Conservation (phyloP, 2,113 vertebrate genomes). For the Anas platyrhynchos region DNA sequence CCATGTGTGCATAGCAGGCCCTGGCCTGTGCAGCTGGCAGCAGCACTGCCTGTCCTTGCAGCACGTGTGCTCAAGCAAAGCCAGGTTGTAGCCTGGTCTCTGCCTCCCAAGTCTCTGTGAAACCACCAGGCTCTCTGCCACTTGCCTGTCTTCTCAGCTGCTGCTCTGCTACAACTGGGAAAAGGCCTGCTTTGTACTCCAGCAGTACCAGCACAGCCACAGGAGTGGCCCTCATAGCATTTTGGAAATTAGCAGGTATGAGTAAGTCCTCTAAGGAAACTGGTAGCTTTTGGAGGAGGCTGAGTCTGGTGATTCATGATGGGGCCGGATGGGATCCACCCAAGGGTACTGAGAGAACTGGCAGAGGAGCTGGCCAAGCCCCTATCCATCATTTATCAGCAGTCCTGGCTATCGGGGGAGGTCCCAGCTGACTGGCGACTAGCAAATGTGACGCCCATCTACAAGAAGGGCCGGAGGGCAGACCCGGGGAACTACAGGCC, state of each 20-base stretch:
- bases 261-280: neutral
- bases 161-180: neutral
- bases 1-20: rapidly evolving
- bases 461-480: no score
- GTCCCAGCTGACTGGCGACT: no score
- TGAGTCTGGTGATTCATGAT: rapidly evolving
- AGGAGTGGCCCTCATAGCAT: neutral
- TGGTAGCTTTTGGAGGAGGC: neutral
- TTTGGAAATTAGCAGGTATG: neutral
- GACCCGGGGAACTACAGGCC: no score
- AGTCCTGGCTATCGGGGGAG: no score
- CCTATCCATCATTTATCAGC: no score
- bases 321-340: no score
- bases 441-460: no score
- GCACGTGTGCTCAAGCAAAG: neutral
- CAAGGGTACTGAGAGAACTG: no score
- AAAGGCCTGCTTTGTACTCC: neutral
- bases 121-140: neutral
- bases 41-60: neutral
- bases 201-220: neutral
- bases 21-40: neutral
- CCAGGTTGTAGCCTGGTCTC: neutral
- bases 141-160: rapidly evolving
- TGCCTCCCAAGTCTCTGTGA: neutral
- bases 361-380: no score